Conservation (phyloP, 1,140 invertebrate genomes). For the Caerostris darwini region DNA sequence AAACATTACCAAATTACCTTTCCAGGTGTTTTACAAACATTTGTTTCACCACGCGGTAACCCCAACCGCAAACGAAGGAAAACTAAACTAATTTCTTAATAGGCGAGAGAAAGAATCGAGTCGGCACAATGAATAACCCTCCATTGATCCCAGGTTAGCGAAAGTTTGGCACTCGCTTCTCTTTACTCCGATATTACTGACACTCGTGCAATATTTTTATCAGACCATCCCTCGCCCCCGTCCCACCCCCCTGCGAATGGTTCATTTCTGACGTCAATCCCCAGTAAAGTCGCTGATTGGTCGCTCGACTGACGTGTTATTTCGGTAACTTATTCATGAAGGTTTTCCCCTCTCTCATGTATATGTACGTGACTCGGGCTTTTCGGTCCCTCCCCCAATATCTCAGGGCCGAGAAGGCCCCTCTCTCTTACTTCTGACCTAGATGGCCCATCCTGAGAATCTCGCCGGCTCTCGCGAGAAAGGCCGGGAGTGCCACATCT, state of each 20-base stretch:
- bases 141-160: background rate
- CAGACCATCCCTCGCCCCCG: constrained; percentile 21
- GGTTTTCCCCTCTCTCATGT: constrained; percentile 45
- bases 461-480: constrained; percentile 30
- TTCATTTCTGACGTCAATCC: constrained; percentile 73
- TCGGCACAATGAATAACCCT: background rate
- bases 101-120: background rate
- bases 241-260: constrained; percentile 22
- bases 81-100: constrained; percentile 45
- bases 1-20: background rate
- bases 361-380: constrained; percentile 60
- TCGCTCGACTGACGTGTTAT: constrained; percentile 72
- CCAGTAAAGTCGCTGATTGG: constrained; percentile 53
- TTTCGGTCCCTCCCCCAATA: constrained; percentile 1
- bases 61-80: background rate
- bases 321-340: constrained; percentile 77
- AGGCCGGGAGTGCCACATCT: constrained; percentile 15
- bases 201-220: constrained; percentile 68
- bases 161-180: constrained; percentile 31
- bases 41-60: background rate
- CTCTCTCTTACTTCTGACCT: constrained; percentile 55
- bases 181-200: constrained; percentile 32
- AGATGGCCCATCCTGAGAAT: constrained; percentile 60
- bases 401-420: constrained; percentile 49
- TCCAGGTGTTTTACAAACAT: background rate